Evolutionary conservation across 1,140 invertebrate genomes (phyloP).

Genomic region (Megathymus violae): DNA sequence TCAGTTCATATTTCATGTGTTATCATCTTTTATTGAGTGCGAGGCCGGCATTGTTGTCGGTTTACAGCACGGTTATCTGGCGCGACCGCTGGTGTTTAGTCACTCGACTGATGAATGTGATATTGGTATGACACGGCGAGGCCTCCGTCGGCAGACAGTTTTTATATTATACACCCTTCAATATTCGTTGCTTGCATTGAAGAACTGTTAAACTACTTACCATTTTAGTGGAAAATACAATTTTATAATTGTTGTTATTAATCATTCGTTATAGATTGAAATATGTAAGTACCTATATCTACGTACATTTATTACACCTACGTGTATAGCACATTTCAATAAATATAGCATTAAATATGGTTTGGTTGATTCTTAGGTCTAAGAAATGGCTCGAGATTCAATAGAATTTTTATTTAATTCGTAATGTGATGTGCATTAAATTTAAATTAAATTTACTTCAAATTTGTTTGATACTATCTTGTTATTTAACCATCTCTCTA

Average conservation of each 20-base stretch:
- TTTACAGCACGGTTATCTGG: slow-evolving; percentile 79
- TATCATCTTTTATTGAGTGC: slow-evolving; percentile 84
- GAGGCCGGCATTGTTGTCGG: slow-evolving; percentile 80
- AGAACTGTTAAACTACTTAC: background rate
- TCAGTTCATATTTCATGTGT: slow-evolving; percentile 83
- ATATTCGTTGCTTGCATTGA: slow-evolving; percentile 27
- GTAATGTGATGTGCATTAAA: too few species aligned
- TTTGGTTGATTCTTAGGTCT: too few species aligned
- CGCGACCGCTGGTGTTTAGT: slow-evolving; percentile 75
- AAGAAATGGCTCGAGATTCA: too few species aligned
- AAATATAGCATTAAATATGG: too few species aligned
- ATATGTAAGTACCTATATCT: too few species aligned
- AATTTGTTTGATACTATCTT: too few species aligned
- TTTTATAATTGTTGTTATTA: background rate
- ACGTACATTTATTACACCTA: too few species aligned
- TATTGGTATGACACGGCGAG: slow-evolving; percentile 61
- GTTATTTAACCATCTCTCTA: too few species aligned
- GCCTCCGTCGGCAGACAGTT: slow-evolving; percentile 45
- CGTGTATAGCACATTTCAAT: background rate
- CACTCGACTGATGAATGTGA: slow-evolving; percentile 76
- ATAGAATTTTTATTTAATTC: too few species aligned
- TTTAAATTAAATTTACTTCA: too few species aligned
- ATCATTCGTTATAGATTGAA: background rate
- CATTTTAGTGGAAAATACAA: background rate
- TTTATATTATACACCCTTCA: slow-evolving; percentile 38